A percentile compares a stretch with the other conserved stretches of the same genome.
Evolutionary conservation across 2,113 vertebrate genomes (phyloP).

Genomic region (Actenoides lindsayi): DNA sequence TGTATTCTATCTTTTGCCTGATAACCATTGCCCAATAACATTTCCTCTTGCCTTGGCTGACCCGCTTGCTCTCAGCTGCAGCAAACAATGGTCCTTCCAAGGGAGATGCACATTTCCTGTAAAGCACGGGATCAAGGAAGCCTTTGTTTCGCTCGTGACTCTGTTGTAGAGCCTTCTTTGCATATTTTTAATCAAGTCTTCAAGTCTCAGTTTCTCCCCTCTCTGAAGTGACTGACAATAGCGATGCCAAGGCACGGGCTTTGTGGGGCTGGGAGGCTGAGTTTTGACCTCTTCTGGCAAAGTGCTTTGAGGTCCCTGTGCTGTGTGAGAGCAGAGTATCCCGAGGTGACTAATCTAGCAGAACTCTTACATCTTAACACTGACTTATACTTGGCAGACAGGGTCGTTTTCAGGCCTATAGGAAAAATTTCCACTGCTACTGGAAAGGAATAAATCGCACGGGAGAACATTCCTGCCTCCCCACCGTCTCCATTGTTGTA

Average conservation of each 20-base stretch:
- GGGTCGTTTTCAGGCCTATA: conserved; percentile 73
- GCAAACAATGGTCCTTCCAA: conserved; percentile 50
- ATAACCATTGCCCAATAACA: neutral
- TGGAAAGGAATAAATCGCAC: conserved; percentile 79
- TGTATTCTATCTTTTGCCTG: neutral
- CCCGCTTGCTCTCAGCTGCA: conserved; percentile 16
- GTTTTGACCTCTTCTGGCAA: neutral
- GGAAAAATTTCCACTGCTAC: conserved; percentile 77
- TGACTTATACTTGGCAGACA: conserved; percentile 73
- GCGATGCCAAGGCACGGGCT: neutral
- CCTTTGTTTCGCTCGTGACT: neutral
- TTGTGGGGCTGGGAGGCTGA: neutral
- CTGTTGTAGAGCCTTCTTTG: neutral
- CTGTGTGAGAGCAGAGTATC: conserved; percentile 11
- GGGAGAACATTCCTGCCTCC: conserved; percentile 70
- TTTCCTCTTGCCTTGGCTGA: conserved; percentile 51
- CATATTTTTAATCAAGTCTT: neutral
- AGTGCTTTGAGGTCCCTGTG: conserved; percentile 3
- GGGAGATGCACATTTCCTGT: neutral
- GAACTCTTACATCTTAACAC: conserved; percentile 70
- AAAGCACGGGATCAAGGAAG: neutral
- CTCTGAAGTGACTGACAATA: neutral
- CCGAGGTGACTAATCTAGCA: conserved; percentile 59
- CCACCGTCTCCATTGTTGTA: conserved; percentile 70
- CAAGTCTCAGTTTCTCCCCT: neutral